These are phyloP conservation scores for Hydrophis major DNA, from an alignment of 2,797 vertebrate genomes.

Conservation along the genomic window DNA sequence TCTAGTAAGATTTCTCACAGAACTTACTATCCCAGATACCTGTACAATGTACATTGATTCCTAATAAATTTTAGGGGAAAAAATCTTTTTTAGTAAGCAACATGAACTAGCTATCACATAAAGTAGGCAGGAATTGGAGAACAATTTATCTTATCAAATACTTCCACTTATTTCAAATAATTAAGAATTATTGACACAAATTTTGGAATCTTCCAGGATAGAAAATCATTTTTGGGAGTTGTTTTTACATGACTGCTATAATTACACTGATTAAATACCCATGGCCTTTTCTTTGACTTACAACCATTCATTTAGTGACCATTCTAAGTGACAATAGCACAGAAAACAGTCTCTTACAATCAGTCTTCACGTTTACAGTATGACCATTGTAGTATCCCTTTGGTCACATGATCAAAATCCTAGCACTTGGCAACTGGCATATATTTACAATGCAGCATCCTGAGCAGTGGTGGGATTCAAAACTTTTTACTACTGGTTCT, in stretches of 20 bases:
- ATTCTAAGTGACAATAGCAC: neutral
- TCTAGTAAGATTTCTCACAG: neutral
- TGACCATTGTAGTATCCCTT: neutral
- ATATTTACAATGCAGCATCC: neutral
- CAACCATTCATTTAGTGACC: neutral
- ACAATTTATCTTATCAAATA: neutral
- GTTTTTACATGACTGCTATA: neutral
- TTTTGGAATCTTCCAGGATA: neutral
- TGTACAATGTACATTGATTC: neutral
- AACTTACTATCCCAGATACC: neutral
- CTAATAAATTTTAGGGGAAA: neutral
- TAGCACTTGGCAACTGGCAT: neutral
- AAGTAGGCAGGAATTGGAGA: neutral
- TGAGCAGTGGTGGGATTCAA: no score
- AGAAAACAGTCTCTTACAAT: neutral
- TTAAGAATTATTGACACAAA: neutral
- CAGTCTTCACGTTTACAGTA: neutral
- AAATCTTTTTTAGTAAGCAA: neutral
- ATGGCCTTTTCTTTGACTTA: neutral
- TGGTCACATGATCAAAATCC: neutral
- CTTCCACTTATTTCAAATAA: neutral
- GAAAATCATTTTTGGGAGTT: neutral
- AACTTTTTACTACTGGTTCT: no score
- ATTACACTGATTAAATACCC: neutral
- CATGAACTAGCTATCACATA: neutral